Base-by-base conservation (phyloP, 2,113 vertebrate species). In the Proteles cristata region DNA sequence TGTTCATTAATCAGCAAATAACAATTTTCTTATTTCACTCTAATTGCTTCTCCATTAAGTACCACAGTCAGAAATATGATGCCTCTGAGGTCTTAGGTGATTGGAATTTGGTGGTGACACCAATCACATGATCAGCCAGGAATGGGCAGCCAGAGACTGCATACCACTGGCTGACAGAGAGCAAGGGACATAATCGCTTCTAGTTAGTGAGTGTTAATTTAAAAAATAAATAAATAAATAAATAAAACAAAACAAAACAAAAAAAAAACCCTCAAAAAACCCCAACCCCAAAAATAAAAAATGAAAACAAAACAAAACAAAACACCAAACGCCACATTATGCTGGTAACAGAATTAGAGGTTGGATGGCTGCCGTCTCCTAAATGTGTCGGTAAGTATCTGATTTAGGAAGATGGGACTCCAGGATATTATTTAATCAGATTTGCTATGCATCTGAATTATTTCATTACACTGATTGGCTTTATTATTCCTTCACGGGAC, bases 1-100 rank as follows among this genome's bases (percentile, higher is more conserved):
- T 98, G 98, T 99, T 99, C 98, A 99, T 98, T 98, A 99, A 98
- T 98, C 97, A 98, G 98, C 98, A 98, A 99, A 99, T 98, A 98
- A 97, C 98, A 98, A 98, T 99, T 99, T 99, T 98, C 99, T 98
- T 98, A 98, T 99, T 99, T 98, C 91, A 94, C 94, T 97, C 96
- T 99, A 99, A 99, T 99, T 99, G 98, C 98, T 35, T 93, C 79
- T 73, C 98, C 97, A 98, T 99, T 98, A 98, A 99, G 97, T 93
- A 98, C 88, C 97, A 77, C 98, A 93, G 98, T 89, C 97, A 98
- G 98, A 76, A 95, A 93, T 96, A 97, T 79, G 97, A 98, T 95
- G 97, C 97, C 98, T 95, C 89, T 53, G 1, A 43, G 94, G 96
- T 90, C 82, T 96, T 81, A 96, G 95, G 55, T 94, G 97, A 98